Base-by-base conservation (phyloP, 1,140 invertebrate genomes). In the Nasonia longicornis region DNA sequence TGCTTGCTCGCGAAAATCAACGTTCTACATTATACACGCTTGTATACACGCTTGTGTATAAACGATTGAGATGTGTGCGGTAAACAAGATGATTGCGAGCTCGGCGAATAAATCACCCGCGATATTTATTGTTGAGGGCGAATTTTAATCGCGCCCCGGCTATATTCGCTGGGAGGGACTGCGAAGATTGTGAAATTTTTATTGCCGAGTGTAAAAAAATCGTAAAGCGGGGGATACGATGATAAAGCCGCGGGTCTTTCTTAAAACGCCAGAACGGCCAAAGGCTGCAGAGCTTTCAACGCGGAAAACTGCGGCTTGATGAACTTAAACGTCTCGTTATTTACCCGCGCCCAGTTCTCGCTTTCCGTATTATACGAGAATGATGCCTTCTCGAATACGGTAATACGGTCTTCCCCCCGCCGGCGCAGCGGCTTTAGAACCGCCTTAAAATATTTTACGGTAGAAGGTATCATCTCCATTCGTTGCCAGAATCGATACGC, bases 71-170 rank as follows among this genome's bases (percentile, higher is more conserved):
- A 58, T 38, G 42, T 31, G 29, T 7, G 45, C 16, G 10, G 45
- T 58, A 14, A 70, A 71, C 58, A 35, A 71, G 66, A 71, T 71
- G 20, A 79, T 70, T 45, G 58, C 48, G 2, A 69, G 29, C 31
- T 48, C 48, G 26, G 67, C 42, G 64, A 52, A 67, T 69, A 77
- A 69, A 69, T 76, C 74, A 76, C 64, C 26, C 26, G 22, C 2
- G 22, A 26, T 67, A 67, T 26, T 4, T 26, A 7, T 35, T n/a
- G 64, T 7, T 10, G 29, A 63, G 3, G 31, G 2, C 22, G 22
- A 0, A 66, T 22, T 64, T 14, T 64, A 10, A 26, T 29, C n/a
- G 11, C 8, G 7, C 10, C 4, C 20, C 16, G 31, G 69, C 31
- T 38, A 38, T 42, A 42, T n/a, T 71, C 31, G 12, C 35, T 12